These are phyloP conservation scores for Podarcis siculus DNA, from an alignment of 2,797 vertebrate genomes.

Conservation along the genomic window DNA sequence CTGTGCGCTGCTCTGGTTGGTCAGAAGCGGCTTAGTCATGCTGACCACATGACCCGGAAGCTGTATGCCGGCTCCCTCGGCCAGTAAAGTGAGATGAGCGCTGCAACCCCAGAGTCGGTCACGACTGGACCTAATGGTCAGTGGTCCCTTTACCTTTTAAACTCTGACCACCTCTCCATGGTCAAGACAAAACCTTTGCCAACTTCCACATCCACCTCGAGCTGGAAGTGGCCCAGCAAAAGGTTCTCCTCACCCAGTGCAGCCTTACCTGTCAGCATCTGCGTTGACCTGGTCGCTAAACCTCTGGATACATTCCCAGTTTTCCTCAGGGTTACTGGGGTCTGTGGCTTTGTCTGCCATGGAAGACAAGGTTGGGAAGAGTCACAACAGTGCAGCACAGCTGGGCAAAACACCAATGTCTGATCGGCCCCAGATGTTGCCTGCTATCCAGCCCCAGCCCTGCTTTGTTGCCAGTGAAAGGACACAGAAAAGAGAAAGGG, in stretches of 20 bases:
- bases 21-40: no score
- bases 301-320: slow-evolving; percentile 87
- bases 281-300: slow-evolving; percentile 87
- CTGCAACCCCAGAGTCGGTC: no score
- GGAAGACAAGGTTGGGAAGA: not conserved
- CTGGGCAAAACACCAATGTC: not conserved
- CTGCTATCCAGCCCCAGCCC: no score
- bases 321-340: slow-evolving; percentile 79
- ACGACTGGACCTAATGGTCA: no score
- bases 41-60: no score
- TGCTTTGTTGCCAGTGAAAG: not conserved
- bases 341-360: slow-evolving; percentile 87
- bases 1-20: no score
- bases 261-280: slow-evolving; percentile 78
- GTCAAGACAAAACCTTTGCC: not conserved
- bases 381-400: accelerated
- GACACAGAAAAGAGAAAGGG: not conserved
- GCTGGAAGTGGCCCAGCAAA: not conserved
- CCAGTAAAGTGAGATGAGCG: no score
- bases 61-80: no score
- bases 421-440: not conserved
- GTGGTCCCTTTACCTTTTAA: no score
- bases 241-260: not conserved
- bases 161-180: not conserved
- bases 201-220: no score